Percentiles rank a stretch among this genome's conserved stretches.
phyloP scores from a whole-genome alignment of 2,113 vertebrate genomes.

The Pomatorhinus ruficollis region DNA sequence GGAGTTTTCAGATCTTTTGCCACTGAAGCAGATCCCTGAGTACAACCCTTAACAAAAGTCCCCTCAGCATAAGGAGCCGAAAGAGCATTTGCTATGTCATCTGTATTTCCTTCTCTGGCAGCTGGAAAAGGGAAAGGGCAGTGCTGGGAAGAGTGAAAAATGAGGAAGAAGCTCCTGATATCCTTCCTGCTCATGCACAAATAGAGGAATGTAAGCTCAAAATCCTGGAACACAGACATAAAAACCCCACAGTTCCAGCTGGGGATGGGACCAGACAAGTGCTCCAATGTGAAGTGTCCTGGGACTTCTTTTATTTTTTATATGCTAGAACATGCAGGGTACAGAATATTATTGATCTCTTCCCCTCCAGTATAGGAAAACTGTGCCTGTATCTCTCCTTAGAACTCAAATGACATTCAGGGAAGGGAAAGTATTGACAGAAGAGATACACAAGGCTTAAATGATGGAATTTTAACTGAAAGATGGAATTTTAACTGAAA shows the following conservation, averaged over 20 bases:
- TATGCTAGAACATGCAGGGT: not conserved
- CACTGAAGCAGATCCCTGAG: not conserved
- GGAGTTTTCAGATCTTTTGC: not conserved
- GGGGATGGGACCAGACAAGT: not conserved
- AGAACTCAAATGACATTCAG: not conserved
- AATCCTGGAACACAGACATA: not conserved
- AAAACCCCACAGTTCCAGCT: rapidly evolving
- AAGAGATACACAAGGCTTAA: not conserved
- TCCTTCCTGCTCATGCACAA: not conserved
- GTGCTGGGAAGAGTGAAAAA: not conserved
- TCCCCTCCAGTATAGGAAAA: not conserved
- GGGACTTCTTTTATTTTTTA: not conserved
- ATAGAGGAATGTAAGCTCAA: not conserved
- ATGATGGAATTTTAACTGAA: not conserved
- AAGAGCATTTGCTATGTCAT: not conserved
- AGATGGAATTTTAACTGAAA: not conserved
- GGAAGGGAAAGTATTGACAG: not conserved
- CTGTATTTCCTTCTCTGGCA: not conserved
- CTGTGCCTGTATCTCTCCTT: not conserved
- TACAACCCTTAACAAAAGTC: not conserved
- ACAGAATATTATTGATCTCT: not conserved
- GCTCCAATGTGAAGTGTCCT: not conserved
- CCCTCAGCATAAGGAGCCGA: not conserved
- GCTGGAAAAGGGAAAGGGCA: not conserved
- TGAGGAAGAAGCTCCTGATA: not conserved